Conservation (phyloP, 2,113 vertebrate genomes). For the Pterocles orientalis region DNA sequence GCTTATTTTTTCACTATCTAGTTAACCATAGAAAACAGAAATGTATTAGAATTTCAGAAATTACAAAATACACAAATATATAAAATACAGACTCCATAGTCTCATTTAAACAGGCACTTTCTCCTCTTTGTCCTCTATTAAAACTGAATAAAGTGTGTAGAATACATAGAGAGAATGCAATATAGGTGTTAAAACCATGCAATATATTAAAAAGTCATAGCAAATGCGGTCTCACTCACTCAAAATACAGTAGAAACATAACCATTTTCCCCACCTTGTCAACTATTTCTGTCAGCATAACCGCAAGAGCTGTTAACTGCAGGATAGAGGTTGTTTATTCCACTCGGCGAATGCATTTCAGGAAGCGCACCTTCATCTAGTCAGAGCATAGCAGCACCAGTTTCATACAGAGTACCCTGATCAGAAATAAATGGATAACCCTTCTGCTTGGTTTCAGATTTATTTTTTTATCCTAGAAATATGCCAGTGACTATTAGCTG, state of each 20-base stretch:
- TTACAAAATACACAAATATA: background rate
- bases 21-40: background rate
- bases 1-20: background rate
- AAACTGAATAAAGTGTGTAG: background rate
- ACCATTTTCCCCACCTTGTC: conserved; percentile 55
- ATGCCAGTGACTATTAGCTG: conserved; percentile 55
- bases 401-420: conserved; percentile 27
- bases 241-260: background rate
- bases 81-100: background rate
- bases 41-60: background rate
- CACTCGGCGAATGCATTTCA: conserved; percentile 18
- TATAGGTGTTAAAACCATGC: background rate
- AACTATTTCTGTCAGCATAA: conserved; percentile 67
- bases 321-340: conserved; percentile 30
- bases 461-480: conserved; percentile 53
- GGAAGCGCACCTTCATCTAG: conserved; percentile 56
- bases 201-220: background rate
- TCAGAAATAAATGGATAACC: conserved; percentile 35
- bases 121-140: background rate
- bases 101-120: background rate
- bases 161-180: background rate
- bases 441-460: conserved; percentile 48
- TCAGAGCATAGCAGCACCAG: conserved; percentile 44
- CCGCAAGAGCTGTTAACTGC: background rate
- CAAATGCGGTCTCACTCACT: background rate